Conservation (phyloP, 2,113 vertebrate genomes). For the Scytalopus superciliaris region DNA sequence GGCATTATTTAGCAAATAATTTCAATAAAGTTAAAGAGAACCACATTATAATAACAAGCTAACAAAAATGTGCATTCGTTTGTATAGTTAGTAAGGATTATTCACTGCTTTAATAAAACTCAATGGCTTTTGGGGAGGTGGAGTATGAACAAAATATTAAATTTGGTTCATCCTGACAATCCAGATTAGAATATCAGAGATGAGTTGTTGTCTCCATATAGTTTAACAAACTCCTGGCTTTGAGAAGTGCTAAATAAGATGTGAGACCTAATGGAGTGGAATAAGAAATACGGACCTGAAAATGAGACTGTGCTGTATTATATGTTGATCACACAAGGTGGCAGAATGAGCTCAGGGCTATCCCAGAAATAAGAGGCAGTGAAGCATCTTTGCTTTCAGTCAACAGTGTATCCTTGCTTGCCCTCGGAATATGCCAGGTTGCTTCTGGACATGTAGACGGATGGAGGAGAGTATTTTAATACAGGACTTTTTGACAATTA, state of each 20-base stretch:
- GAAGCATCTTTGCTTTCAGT: neutral
- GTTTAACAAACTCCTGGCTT: neutral
- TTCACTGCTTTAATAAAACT: neutral
- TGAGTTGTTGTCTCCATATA: neutral
- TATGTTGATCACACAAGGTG: conserved; percentile 77
- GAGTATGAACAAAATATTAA: neutral
- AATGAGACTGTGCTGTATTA: conserved; percentile 69
- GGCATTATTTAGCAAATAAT: neutral
- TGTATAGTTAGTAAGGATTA: neutral
- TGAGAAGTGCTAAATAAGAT: neutral
- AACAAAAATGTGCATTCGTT: neutral
- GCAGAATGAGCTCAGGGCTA: conserved; percentile 73
- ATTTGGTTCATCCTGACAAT: neutral
- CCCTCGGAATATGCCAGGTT: neutral
- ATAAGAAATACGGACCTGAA: conserved; percentile 20
- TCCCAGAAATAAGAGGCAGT: neutral
- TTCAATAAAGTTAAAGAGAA: neutral
- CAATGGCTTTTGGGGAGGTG: neutral
- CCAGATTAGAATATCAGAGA: neutral
- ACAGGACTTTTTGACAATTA: conserved; percentile 26
- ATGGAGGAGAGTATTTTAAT: conserved; percentile 7
- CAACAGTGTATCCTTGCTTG: neutral
- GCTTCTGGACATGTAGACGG: neutral
- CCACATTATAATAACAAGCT: neutral
- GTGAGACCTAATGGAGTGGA: neutral